Evolutionary conservation across 2,113 vertebrate genomes (phyloP).

Genomic region (Trogon melanurus): DNA sequence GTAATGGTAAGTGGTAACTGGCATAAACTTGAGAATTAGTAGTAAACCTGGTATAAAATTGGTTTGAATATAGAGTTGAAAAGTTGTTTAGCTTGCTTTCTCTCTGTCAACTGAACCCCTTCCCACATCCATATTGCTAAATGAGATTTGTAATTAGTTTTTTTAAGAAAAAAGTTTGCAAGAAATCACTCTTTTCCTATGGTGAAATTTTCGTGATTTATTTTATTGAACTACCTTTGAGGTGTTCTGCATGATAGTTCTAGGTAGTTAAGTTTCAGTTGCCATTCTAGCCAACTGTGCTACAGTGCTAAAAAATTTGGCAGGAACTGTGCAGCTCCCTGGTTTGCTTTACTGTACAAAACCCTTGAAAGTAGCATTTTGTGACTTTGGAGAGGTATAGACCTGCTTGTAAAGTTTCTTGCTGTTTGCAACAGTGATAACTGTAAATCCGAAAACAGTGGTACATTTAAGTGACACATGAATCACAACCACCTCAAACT

Average conservation of each 20-base stretch:
- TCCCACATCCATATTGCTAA: not conserved
- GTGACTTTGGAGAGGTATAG: not conserved
- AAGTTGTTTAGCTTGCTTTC: not conserved
- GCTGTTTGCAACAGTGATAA: not conserved
- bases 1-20: not conserved
- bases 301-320: not conserved
- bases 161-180: not conserved
- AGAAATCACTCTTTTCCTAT: not conserved
- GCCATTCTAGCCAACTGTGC: not conserved
- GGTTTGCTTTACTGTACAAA: not conserved
- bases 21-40: not conserved
- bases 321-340: not conserved
- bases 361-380: not conserved
- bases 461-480: not conserved
- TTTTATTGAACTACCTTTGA: not conserved
- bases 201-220: not conserved
- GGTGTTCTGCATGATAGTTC: not conserved
- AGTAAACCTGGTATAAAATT: not conserved
- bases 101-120: not conserved
- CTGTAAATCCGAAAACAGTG: not conserved
- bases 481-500: not conserved
- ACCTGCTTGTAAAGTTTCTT: not conserved
- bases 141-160: not conserved
- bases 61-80: not conserved
- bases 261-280: not conserved